Evolutionary conservation across 2,888 invertebrate genomes (phyloP), one percentile per base, ranked within the genome.

Genomic region (Meloe dianella): DNA sequence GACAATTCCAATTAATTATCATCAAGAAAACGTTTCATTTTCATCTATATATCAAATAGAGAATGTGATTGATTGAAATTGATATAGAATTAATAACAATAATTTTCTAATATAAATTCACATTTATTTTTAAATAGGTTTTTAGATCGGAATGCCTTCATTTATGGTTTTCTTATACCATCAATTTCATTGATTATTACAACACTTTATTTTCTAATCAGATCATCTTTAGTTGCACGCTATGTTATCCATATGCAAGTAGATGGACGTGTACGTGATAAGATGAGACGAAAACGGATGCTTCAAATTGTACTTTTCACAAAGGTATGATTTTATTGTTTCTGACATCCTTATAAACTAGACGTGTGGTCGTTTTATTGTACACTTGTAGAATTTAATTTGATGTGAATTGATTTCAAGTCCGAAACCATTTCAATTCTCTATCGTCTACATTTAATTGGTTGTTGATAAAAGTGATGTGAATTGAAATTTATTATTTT

Each of bases 171-270:
- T 27, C 87, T 89, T 14, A 81, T 82, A 30, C 80, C 80, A 14
- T 75, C 78, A 56, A 70, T 73, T 29, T 58, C 79, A 47, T 70
- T 79, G 22, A 74, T 78, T 14, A 62, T 70, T 9, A 63, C 74
- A 29, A 80, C 79, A 7, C 71, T 79, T 38, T 78, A 76, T 68
- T 79, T 77, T 63, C 69, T 80, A 60, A 65, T 78, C 5, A 85
- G 87, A 73, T 87, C 88, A 32, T 87, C 88, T 24, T 83, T 87
- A 61, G 85, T 88, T 12, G 87, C 89, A 14, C 85, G 87, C 74
- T 86, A 88, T 78, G 87, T 88, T 47, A 86, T 87, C 77, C 87
- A 86, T 73, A 86, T 89, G 85, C 88, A 89, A 75, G 81, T 88
- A 68, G 88, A 88, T 72, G 84, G 86, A 67, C 85, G 87, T 75